These are phyloP conservation scores for Latrodectus hesperus DNA, from an alignment of 2,888 invertebrate genomes.

Conservation along the genomic window DNA sequence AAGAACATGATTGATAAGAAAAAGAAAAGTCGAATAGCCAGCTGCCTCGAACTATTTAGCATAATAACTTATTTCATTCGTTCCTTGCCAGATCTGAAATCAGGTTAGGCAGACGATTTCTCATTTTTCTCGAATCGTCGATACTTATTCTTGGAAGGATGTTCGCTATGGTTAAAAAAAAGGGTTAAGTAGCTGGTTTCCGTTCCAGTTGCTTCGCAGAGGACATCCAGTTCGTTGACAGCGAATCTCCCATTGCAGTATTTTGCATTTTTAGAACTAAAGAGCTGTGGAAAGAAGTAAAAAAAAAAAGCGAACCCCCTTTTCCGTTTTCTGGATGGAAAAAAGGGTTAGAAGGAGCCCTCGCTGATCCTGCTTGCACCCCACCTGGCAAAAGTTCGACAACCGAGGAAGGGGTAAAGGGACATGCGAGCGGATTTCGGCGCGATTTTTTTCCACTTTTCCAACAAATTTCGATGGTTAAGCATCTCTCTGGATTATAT, in stretches of 20 bases:
- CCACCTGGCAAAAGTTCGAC: not conserved
- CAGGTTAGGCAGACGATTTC: not conserved
- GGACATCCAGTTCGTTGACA: not conserved
- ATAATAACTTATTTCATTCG: not conserved
- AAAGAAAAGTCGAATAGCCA: not conserved
- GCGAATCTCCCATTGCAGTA: not conserved
- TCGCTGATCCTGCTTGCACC: not conserved
- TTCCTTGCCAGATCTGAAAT: no score
- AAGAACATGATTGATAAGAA: not conserved
- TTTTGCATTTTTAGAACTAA: not conserved
- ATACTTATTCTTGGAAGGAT: not conserved
- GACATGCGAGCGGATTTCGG: not conserved
- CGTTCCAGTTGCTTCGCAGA: slow-evolving; percentile 2
- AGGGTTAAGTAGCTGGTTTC: not conserved
- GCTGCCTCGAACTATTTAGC: not conserved
- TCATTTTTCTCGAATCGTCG: not conserved
- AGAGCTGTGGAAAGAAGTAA: not conserved
- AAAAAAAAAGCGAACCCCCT: not conserved
- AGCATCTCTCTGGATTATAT: not conserved
- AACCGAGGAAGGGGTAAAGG: not conserved
- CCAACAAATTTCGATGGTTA: not conserved
- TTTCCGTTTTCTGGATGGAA: not conserved
- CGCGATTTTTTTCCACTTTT: not conserved
- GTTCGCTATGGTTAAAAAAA: not conserved
- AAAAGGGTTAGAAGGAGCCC: slow-evolving; percentile 1